Conservation (phyloP, 1,140 invertebrate species). For the Atta texana region DNA sequence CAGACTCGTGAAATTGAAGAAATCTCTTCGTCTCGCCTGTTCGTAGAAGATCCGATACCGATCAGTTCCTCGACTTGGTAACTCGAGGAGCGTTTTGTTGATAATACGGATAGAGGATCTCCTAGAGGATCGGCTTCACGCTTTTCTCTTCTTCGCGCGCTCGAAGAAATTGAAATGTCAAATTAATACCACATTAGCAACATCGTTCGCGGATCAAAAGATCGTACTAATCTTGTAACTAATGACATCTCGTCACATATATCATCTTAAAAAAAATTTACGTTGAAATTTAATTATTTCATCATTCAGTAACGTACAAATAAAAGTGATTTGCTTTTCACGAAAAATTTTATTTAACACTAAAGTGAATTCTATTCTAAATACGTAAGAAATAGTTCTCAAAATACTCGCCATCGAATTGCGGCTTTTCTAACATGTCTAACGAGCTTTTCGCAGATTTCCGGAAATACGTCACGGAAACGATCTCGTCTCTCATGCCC, state of each 20-base stretch:
- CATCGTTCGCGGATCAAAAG: background rate
- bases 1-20: constrained; percentile 83
- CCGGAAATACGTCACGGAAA: constrained; percentile 21
- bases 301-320: background rate
- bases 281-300: background rate
- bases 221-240: too few relatives aligned
- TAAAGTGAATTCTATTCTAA: background rate
- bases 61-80: constrained; percentile 64
- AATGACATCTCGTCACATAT: background rate
- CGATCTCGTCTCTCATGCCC: constrained; percentile 29
- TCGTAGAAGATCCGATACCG: constrained; percentile 74
- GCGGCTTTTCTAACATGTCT: background rate
- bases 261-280: background rate
- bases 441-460: background rate
- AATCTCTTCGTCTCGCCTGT: constrained; percentile 71
- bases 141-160: constrained; percentile 31
- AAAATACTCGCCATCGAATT: background rate
- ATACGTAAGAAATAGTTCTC: too few relatives aligned
- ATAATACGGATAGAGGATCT: constrained; percentile 72
- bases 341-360: background rate
- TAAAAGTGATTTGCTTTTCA: background rate
- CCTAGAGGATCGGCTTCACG: constrained; percentile 46
- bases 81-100: constrained; percentile 65
- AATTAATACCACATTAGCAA: constrained; percentile 64
- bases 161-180: constrained; percentile 68